Base-by-base conservation (phyloP, 2,888 invertebrate genomes). In the Altica lythri region DNA sequence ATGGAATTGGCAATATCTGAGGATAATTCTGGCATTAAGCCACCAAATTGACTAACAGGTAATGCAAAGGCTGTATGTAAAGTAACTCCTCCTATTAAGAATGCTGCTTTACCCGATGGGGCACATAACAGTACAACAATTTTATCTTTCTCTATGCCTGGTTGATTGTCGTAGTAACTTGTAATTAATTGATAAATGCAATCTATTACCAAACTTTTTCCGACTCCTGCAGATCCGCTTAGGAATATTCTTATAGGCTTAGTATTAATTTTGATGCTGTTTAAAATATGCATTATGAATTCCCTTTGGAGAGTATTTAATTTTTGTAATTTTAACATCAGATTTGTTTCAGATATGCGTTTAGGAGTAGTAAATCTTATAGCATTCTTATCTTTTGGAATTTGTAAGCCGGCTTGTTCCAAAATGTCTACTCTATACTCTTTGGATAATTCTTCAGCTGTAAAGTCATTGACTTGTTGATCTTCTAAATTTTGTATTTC, bases 51-150 rank as follows among this genome's bases (percentile, higher is more conserved):
- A 18, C 9, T 51, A 8, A 56, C 42, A 10, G 52, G 52, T 46
- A 55, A 32, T 12, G 18, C 18, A 16, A 55, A 51, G 4, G 40
- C 40, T 4, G 50, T 35, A 19, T 55, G 55, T 32, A 55, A 17
- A 1, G 51, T 55, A 13, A 30, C n/a, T 10, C 55, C 55, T 12
- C 32, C 35, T 2, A 55, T 51, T n/a, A 10, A 9, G 42, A 45
- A 55, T 10, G 46, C 46, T n/a, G 55, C 50, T 32, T 56, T 56
- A 10, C 56, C 56, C 5, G 56, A 46, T 4, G 56, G 52, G 4
- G 46, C 53, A 37, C 14, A 16, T 25, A 55, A 17, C 14, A 55
- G 27, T 5, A 55, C 30, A 32, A 52, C 52, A 8, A 55, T n/a
- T 10, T 17, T 42, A 29, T 45, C 32, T 5, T 45, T 52, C 34